Conservation (phyloP, 2,113 vertebrate species). For the Oceanites oceanicus region DNA sequence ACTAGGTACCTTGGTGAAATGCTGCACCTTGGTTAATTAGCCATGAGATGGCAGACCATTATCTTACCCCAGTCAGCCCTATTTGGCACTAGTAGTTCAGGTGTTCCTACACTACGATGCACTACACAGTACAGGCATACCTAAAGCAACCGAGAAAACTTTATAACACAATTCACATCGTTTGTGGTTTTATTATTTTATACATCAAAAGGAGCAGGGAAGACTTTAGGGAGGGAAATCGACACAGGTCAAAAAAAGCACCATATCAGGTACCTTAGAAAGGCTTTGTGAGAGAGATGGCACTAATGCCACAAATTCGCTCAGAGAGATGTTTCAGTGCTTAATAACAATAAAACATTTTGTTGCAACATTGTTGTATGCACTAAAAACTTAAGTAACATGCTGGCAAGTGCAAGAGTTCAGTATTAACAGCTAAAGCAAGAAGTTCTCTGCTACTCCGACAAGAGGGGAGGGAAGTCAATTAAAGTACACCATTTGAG, state of each 20-base stretch:
- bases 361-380: background rate
- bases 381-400: background rate
- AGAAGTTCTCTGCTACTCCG: background rate
- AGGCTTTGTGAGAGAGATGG: background rate
- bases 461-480: background rate
- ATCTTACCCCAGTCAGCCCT: background rate
- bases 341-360: background rate
- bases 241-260: background rate
- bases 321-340: background rate
- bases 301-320: background rate
- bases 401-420: background rate
- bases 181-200: background rate
- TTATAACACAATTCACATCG: fast-evolving
- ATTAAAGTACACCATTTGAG: background rate
- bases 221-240: fast-evolving
- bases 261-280: background rate
- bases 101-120: fast-evolving
- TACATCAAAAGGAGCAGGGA: background rate
- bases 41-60: background rate
- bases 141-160: background rate
- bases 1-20: background rate
- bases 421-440: background rate
- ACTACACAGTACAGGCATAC: background rate
- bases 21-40: background rate
- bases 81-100: background rate